Evolutionary conservation across 2,888 invertebrate species (phyloP), one percentile per base, ranked within the genome.

Genomic region (Apodemia duryi): DNA sequence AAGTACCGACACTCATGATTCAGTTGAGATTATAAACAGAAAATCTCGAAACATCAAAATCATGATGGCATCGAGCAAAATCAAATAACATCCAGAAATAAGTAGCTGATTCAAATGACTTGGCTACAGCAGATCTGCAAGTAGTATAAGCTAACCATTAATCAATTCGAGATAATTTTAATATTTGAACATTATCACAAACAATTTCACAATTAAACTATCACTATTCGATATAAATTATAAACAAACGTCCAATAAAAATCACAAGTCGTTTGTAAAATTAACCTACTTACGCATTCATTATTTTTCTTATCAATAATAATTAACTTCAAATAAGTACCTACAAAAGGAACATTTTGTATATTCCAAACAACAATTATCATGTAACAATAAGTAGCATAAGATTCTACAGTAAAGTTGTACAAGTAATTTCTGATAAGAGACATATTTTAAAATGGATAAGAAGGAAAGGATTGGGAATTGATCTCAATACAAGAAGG

Each of bases 161-260:
- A 29, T n/a, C 54, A 54, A 54, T 54, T 54, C 54, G 54, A 54
- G 54, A 54, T 51, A 51, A 49, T 52, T 52, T 52, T 28, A 52
- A 54, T 29, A 54, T 54, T 54, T 29, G 29, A 28, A 54, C 54
- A 54, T 5, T 54, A 54, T 54, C 54, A 54, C 54, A 54, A 54
- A 54, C 54, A 54, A 54, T 54, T 54, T 54, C 54, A 54, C 54
- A 29, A 54, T 54, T 1, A 43, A 43, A 54, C 29, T 54, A 28
- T 54, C 21, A 52, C 51, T 52, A 28, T 54, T 54, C 38, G 38
- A 38, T 38, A 38, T 38, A 38, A 38, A 54, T 29, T 38, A 38
- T 38, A 38, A 38, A 54, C 54, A 54, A 54, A 54, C 54, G 29
- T 54, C 21, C 54, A 54, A 54, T 11, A 54, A 54, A 29, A 43